Percentiles rank a stretch among this genome's conserved stretches.
Evolutionary conservation across 2,797 vertebrate genomes (phyloP).

Genomic region (Ispidina picta): DNA sequence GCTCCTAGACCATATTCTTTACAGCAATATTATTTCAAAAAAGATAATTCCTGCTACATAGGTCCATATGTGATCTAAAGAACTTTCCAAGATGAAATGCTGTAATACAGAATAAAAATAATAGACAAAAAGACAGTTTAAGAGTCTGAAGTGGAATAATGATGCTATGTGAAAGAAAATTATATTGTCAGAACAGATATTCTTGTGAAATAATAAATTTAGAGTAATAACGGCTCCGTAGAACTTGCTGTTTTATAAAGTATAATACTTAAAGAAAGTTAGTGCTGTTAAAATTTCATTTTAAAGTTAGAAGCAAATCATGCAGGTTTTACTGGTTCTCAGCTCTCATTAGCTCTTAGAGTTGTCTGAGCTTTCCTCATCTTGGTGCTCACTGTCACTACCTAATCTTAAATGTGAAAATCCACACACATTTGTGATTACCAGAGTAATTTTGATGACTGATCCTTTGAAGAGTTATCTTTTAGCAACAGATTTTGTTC

Average conservation of each 20-base stretch:
- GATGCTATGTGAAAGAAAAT: neutral
- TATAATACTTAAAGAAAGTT: neutral
- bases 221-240: neutral
- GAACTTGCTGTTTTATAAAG: neutral
- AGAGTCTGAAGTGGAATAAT: neutral
- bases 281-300: neutral
- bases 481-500: neutral
- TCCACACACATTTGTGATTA: neutral
- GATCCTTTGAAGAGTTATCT: neutral
- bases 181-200: neutral
- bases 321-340: neutral
- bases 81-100: neutral
- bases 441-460: neutral
- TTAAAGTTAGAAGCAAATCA: neutral
- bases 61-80: neutral
- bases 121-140: neutral
- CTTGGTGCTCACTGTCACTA: neutral
- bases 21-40: neutral
- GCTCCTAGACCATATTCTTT: neutral
- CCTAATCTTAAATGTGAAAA: neutral
- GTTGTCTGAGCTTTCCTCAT: neutral
- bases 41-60: neutral
- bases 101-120: neutral
- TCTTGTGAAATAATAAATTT: neutral
- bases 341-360: neutral